Conservation (phyloP, 2,113 vertebrate genomes). For the Anser cygnoides region DNA sequence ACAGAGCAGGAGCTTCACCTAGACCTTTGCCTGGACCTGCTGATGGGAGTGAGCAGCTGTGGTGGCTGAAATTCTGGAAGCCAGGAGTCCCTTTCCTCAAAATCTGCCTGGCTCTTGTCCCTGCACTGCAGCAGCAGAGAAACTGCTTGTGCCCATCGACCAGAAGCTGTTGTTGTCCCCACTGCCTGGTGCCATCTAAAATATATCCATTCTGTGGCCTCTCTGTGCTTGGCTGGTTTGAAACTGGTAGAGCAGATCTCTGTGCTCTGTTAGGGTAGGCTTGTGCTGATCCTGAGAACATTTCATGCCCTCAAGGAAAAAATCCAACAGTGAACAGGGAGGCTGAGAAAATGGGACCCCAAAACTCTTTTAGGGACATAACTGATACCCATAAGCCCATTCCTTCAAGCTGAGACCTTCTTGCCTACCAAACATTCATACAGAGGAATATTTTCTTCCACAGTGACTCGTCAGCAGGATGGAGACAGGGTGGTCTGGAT, state of each 20-base stretch:
- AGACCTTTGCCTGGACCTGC: background rate
- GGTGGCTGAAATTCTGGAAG: accelerated
- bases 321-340: background rate
- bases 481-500: background rate
- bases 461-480: background rate
- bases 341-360: background rate
- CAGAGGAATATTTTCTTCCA: background rate
- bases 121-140: background rate
- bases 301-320: background rate
- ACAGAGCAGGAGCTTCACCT: background rate
- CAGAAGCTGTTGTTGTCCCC: background rate
- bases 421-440: background rate
- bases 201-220: background rate
- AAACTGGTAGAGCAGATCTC: background rate
- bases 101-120: background rate
- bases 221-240: background rate
- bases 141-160: background rate
- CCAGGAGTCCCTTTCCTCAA: background rate
- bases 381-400: background rate
- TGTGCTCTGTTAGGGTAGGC: background rate
- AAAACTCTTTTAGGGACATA: background rate
- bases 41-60: background rate
- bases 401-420: background rate
- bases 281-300: background rate
- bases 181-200: background rate